phyloP scores from a whole-genome alignment of 2,888 invertebrate species.

The Artemia sinica region DNA sequence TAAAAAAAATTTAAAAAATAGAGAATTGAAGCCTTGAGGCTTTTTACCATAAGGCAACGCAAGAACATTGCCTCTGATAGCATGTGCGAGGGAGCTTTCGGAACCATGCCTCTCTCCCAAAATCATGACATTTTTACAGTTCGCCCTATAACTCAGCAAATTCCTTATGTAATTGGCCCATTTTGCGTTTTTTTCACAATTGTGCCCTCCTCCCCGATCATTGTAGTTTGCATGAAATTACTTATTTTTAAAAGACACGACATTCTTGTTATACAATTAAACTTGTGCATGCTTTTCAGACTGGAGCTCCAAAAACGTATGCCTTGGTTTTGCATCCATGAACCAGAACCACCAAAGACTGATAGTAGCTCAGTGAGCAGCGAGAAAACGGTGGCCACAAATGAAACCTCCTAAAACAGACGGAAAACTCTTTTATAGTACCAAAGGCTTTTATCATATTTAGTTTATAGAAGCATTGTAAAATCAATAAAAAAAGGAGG shows the following conservation, averaged over 20 bases:
- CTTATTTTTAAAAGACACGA: not conserved
- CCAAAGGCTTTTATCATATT: too few relatives aligned
- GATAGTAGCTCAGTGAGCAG: conserved; percentile 1
- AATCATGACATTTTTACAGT: too few relatives aligned
- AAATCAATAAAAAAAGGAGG: too few relatives aligned
- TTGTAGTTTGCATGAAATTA: not conserved
- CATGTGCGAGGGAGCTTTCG: too few relatives aligned
- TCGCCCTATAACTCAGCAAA: not conserved
- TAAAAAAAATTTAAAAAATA: too few relatives aligned
- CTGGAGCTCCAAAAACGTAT: conserved; percentile 19
- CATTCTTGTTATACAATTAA: not conserved
- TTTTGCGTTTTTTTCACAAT: not conserved
- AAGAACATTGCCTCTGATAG: too few relatives aligned
- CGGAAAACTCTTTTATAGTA: too few relatives aligned
- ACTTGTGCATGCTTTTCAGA: conserved; percentile 14
- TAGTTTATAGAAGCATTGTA: too few relatives aligned
- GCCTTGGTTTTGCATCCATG: conserved; percentile 22
- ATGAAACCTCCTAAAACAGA: not conserved
- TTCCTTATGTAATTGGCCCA: not conserved
- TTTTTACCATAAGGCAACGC: too few relatives aligned
- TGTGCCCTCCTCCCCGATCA: not conserved
- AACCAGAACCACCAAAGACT: conserved; percentile 13
- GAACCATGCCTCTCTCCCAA: too few relatives aligned
- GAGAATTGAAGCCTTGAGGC: too few relatives aligned
- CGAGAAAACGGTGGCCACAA: not conserved